Evolutionary conservation across 2,797 vertebrate species (phyloP).

Genomic region (Pterois miles): DNA sequence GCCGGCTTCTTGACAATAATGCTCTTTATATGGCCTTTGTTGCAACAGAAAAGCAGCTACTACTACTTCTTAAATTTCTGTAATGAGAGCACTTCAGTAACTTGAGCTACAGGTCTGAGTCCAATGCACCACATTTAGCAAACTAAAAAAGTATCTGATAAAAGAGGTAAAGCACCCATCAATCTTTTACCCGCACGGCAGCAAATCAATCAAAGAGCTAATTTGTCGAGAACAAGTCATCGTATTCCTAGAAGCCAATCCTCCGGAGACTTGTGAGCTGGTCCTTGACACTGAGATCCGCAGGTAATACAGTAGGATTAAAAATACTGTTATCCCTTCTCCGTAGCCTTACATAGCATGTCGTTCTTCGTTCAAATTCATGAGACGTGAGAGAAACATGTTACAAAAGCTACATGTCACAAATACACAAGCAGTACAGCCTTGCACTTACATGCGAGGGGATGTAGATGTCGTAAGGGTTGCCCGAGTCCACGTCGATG

Average conservation of each 20-base stretch:
- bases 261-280: not conserved
- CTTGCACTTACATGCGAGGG: slow-evolving; percentile 80
- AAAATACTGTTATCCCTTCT: not conserved
- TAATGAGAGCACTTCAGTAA: not conserved
- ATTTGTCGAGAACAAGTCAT: not conserved
- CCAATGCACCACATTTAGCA: slow-evolving; percentile 3
- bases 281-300: not conserved
- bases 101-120: not conserved
- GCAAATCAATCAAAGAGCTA: slow-evolving; percentile 17
- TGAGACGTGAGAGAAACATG: not conserved
- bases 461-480: slow-evolving; percentile 94
- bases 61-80: not conserved
- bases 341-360: not conserved
- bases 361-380: not conserved
- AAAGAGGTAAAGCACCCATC: not conserved
- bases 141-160: not conserved
- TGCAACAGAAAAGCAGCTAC: not conserved
- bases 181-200: not conserved
- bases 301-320: not conserved
- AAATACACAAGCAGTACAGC: not conserved
- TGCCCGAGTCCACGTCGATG: slow-evolving; percentile 93
- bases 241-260: not conserved
- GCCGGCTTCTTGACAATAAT: not conserved
- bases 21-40: not conserved
- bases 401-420: not conserved